These are phyloP conservation scores for Pleuronectes platessa DNA, from an alignment of 2,113 vertebrate species.

Conservation along the genomic window DNA sequence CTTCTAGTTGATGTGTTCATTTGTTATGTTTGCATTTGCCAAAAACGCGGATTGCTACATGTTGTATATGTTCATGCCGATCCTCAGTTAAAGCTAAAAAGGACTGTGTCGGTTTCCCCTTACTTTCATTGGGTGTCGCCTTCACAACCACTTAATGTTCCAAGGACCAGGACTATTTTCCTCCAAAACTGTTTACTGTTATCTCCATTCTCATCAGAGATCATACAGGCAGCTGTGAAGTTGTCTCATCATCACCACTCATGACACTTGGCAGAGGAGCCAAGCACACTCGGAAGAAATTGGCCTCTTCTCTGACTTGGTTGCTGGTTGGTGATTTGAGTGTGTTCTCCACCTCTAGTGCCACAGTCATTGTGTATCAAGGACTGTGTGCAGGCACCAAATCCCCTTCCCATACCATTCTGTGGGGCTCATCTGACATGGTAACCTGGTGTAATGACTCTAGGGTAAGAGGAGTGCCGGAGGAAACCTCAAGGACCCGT, in stretches of 20 bases:
- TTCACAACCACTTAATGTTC: constrained; percentile 41
- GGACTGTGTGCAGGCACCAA: constrained; percentile 27
- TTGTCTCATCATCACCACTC: constrained; percentile 39
- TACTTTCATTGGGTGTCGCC: constrained; percentile 33
- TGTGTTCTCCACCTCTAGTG: constrained; percentile 47
- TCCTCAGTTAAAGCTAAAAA: background rate
- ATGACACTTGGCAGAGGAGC: constrained; percentile 39
- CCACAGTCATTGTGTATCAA: constrained; percentile 41
- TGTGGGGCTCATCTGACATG: constrained; percentile 43
- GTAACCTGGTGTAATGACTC: constrained; percentile 45
- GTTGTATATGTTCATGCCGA: too few relatives aligned
- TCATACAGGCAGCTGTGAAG: constrained; percentile 34
- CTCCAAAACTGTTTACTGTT: constrained; percentile 32
- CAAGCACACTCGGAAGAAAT: constrained; percentile 57
- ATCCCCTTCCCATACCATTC: constrained; percentile 20
- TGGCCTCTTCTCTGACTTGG: constrained; percentile 50
- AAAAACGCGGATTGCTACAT: too few relatives aligned
- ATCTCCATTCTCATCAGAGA: constrained; percentile 47
- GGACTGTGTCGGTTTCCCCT: background rate
- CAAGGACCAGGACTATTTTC: constrained; percentile 24
- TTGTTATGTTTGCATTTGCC: too few relatives aligned
- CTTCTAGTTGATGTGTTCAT: background rate
- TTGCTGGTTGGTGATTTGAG: constrained; percentile 46
- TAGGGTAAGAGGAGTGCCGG: constrained; percentile 33
- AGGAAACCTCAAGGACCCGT: background rate